A percentile compares a stretch with the other conserved stretches of the same genome.
Evolutionary conservation across 2,888 invertebrate species (phyloP).

Genomic region (Tubulanus polymorphus): DNA sequence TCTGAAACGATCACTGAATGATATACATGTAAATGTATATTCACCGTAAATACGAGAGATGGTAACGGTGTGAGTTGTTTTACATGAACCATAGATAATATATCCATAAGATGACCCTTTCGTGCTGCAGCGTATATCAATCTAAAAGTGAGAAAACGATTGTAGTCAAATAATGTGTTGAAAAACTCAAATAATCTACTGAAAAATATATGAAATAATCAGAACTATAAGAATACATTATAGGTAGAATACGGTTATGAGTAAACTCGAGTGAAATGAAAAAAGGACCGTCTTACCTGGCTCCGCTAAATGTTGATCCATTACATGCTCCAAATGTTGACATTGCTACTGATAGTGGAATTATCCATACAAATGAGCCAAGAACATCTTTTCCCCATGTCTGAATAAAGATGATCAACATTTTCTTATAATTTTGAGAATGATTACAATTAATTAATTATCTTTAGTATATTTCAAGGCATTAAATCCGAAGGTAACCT

Average conservation of each 20-base stretch:
- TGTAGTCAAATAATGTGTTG: not conserved
- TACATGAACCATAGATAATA: conserved; percentile 36
- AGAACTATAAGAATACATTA: not conserved
- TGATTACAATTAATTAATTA: not conserved
- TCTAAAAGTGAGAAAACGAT: conserved; percentile 22
- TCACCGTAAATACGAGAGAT: conserved; percentile 35
- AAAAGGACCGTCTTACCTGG: conserved; percentile 54
- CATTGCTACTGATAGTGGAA: conserved; percentile 40
- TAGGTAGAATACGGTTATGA: not conserved
- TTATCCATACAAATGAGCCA: conserved; percentile 33
- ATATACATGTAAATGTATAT: not conserved
- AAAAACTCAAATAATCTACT: not conserved
- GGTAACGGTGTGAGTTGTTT: conserved; percentile 41
- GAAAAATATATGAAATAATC: not conserved
- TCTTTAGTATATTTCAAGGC: too few species aligned
- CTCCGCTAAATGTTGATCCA: conserved; percentile 41
- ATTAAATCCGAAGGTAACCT: not conserved
- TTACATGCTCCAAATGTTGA: conserved; percentile 47
- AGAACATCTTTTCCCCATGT: conserved; percentile 40
- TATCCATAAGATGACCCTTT: conserved; percentile 32
- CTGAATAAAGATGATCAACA: conserved; percentile 22
- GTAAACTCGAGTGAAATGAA: not conserved
- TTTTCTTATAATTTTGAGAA: not conserved
- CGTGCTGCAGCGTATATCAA: conserved; percentile 41
- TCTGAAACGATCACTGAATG: not conserved